These are phyloP conservation scores for Tetramorium parvispinum DNA, from an alignment of 1,140 invertebrate species.

Conservation along the genomic window DNA sequence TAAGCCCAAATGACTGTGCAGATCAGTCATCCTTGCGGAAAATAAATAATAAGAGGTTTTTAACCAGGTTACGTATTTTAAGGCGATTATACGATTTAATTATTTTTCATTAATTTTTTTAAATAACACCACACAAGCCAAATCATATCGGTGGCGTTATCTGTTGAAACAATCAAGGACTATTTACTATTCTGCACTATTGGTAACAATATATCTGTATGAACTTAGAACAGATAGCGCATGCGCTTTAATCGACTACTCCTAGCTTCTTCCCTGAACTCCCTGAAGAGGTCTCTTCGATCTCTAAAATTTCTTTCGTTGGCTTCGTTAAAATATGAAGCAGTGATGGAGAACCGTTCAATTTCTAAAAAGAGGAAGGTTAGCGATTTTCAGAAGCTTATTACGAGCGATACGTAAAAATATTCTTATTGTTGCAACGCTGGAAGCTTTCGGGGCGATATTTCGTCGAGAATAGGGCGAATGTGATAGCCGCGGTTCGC, in stretches of 20 bases:
- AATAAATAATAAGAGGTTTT: no score
- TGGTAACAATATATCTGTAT: no score
- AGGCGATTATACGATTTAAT: no score
- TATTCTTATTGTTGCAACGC: conserved; percentile 57
- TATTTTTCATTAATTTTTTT: neutral
- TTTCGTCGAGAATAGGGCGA: conserved; percentile 60
- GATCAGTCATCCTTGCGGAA: no score
- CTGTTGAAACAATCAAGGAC: neutral
- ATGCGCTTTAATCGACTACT: neutral
- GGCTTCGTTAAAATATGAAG: conserved; percentile 69
- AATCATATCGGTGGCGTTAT: neutral
- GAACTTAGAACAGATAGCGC: no score
- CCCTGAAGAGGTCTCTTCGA: conserved; percentile 22
- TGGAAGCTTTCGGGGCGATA: conserved; percentile 51
- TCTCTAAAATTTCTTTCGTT: neutral
- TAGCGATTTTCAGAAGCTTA: conserved; percentile 69
- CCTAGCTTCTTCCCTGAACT: conserved; percentile 30
- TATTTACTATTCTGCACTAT: no score
- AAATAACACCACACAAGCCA: neutral
- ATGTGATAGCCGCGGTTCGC: conserved; percentile 7
- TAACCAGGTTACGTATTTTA: no score
- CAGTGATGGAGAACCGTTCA: conserved; percentile 76
- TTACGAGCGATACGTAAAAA: conserved; percentile 65
- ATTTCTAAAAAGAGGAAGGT: conserved; percentile 85
- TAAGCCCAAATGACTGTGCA: no score